A percentile compares a stretch with the other conserved stretches of the same genome.
These are phyloP conservation scores for Limonius californicus DNA, from an alignment of 1,140 invertebrate genomes.

Conservation along the genomic window DNA sequence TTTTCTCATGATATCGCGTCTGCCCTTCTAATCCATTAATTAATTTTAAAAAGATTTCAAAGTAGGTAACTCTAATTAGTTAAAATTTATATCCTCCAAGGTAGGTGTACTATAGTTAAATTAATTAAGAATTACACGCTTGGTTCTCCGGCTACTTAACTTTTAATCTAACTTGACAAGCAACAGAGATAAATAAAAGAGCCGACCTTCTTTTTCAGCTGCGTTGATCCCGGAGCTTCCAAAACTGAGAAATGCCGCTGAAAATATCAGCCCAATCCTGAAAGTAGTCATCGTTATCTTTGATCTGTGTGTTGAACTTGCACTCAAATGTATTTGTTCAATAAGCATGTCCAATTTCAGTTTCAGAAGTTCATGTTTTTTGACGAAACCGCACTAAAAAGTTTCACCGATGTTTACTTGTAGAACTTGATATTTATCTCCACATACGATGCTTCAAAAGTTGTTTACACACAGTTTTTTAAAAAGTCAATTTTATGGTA, in stretches of 20 bases:
- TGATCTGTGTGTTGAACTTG: neutral
- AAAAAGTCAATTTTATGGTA: too few relatives aligned
- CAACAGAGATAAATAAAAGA: conserved; percentile 13
- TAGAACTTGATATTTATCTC: too few relatives aligned
- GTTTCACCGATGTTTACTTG: neutral
- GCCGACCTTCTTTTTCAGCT: conserved; percentile 21
- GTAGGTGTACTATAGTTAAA: conserved; percentile 16
- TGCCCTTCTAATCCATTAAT: neutral
- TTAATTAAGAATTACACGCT: conserved; percentile 23
- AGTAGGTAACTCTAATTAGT: conserved; percentile 11
- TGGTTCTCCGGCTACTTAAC: conserved; percentile 13
- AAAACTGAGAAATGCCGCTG: neutral
- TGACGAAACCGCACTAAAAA: neutral
- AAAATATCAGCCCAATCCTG: neutral
- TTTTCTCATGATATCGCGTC: neutral
- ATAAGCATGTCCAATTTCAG: neutral
- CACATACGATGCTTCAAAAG: too few relatives aligned
- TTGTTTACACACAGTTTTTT: too few relatives aligned
- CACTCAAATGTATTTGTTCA: neutral
- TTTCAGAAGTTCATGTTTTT: neutral
- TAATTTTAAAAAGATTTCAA: conserved; percentile 13
- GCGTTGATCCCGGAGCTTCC: neutral
- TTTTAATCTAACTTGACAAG: conserved; percentile 16
- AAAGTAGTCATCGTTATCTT: neutral
- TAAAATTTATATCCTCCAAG: conserved; percentile 18